phyloP scores from a whole-genome alignment of 2,113 vertebrate species.

The Oophaga pumilio region DNA sequence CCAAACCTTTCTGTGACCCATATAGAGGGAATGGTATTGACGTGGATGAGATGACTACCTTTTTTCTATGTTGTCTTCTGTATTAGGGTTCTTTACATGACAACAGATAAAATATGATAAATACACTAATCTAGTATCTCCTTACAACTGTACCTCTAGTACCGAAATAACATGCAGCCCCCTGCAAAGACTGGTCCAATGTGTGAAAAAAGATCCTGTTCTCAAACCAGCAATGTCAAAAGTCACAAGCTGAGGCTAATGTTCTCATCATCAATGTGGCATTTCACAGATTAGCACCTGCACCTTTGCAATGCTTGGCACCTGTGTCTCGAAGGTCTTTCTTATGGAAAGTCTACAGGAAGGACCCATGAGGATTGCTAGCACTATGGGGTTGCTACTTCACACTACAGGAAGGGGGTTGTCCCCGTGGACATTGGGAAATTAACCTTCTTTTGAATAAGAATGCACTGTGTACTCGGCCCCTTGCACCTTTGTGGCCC shows the following conservation, averaged over 20 bases:
- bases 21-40: too few relatives aligned
- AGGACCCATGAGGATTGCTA: conserved; percentile 45
- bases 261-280: conserved; percentile 43
- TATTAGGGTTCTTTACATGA: too few relatives aligned
- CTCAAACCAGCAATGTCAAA: conserved; percentile 37
- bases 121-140: background rate
- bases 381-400: conserved; percentile 11
- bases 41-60: too few relatives aligned
- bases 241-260: conserved; percentile 47
- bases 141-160: background rate
- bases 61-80: too few relatives aligned
- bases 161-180: background rate
- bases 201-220: background rate
- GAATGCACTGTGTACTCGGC: conserved; percentile 46
- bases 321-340: conserved; percentile 34
- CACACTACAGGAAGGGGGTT: conserved; percentile 36
- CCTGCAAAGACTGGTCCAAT: background rate
- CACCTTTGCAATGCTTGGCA: conserved; percentile 17
- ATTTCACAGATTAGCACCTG: conserved; percentile 52
- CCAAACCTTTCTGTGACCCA: too few relatives aligned
- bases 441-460: conserved; percentile 22
- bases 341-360: conserved; percentile 51
- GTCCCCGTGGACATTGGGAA: conserved; percentile 22
- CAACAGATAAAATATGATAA: background rate
- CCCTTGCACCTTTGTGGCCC: conserved; percentile 23